Conservation (phyloP, 1,140 invertebrate species). For the Contarinia nasturtii region DNA sequence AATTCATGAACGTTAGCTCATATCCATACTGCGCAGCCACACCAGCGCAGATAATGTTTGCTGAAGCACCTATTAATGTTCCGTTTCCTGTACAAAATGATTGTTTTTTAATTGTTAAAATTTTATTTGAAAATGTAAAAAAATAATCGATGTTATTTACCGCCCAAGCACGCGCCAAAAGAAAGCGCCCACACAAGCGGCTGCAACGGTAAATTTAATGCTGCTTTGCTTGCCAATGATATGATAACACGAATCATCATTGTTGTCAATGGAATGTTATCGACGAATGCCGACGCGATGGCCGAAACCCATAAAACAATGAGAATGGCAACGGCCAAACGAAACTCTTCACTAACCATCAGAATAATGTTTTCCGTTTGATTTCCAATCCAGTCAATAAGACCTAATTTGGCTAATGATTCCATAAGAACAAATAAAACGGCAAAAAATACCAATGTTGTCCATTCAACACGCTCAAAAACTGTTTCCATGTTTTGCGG, state of each 20-base stretch:
- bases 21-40: slow-evolving; percentile 70
- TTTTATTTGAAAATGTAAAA: background rate
- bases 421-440: slow-evolving; percentile 81
- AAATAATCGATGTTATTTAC: slow-evolving; percentile 24
- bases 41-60: slow-evolving; percentile 68
- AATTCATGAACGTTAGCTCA: slow-evolving; percentile 53
- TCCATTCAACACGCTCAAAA: slow-evolving; percentile 70
- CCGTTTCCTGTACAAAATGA: slow-evolving; percentile 41
- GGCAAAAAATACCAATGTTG: slow-evolving; percentile 74
- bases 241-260: slow-evolving; percentile 64
- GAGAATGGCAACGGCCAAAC: slow-evolving; percentile 46
- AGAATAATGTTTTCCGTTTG: slow-evolving; percentile 44
- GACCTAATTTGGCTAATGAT: slow-evolving; percentile 45
- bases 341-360: slow-evolving; percentile 35
- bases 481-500: slow-evolving; percentile 61
- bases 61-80: slow-evolving; percentile 61
- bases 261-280: slow-evolving; percentile 66
- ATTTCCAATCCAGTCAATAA: slow-evolving; percentile 53
- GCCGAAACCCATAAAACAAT: slow-evolving; percentile 58
- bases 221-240: slow-evolving; percentile 35
- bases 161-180: slow-evolving; percentile 61
- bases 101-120: background rate
- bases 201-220: slow-evolving; percentile 41
- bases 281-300: slow-evolving; percentile 56
- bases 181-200: slow-evolving; percentile 57